Conservation (phyloP, 2,888 invertebrate genomes). For the Arrhopalites spinosus region DNA sequence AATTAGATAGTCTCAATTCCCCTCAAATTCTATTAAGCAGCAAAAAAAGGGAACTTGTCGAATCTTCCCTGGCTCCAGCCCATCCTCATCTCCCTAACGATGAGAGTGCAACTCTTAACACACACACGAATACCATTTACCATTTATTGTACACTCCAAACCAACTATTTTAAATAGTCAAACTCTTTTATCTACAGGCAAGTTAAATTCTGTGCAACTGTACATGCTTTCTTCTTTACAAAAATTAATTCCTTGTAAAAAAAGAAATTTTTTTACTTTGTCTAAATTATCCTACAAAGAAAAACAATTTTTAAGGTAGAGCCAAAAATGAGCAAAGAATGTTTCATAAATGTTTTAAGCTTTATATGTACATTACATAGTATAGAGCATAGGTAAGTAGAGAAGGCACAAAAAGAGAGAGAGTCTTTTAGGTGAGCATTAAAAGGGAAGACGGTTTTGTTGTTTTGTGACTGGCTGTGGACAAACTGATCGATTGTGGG, state of each 20-base stretch:
- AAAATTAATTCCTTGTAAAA: no score
- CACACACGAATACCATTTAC: not conserved
- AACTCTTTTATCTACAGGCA: no score
- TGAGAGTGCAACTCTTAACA: not conserved
- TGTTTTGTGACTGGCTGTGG: not conserved
- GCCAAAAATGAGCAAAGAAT: not conserved
- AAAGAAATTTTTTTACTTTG: no score
- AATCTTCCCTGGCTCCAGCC: not conserved
- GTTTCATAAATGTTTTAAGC: not conserved
- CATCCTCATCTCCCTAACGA: not conserved
- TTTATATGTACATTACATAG: not conserved
- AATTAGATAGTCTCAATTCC: constrained; percentile 34
- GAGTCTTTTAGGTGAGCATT: not conserved
- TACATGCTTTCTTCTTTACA: no score
- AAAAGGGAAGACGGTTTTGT: not conserved
- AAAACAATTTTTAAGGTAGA: not conserved
- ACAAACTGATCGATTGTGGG: not conserved
- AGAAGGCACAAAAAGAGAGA: not conserved
- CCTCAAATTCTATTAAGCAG: not conserved
- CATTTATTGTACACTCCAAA: no score
- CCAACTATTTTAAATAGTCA: no score
- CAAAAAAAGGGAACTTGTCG: not conserved
- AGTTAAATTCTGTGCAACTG: no score
- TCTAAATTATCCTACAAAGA: no score
- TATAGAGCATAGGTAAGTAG: not conserved